phyloP scores from a whole-genome alignment of 2,888 invertebrate genomes.

The Lasioglossum villosulum region DNA sequence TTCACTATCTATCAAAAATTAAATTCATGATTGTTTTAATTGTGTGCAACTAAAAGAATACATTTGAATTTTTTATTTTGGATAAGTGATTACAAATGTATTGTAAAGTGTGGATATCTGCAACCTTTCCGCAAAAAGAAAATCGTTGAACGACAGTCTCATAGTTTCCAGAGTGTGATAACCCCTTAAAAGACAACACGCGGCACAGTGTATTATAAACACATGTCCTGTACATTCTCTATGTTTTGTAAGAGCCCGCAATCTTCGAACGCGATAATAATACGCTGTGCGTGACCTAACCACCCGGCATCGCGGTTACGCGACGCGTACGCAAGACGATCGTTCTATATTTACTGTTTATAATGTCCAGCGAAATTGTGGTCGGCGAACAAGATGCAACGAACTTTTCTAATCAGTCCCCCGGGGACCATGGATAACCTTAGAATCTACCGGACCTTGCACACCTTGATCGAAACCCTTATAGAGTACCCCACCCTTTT shows the following conservation, averaged over 20 bases:
- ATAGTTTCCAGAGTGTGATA: neutral
- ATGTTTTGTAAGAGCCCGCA: slow-evolving; percentile 63
- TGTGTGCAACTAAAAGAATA: neutral
- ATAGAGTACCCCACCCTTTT: neutral
- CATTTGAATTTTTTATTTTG: neutral
- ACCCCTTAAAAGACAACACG: slow-evolving; percentile 3
- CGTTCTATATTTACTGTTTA: slow-evolving; percentile 56
- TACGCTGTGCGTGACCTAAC: slow-evolving; percentile 50
- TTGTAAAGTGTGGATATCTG: neutral
- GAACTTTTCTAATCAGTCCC: neutral
- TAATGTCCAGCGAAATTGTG: slow-evolving; percentile 53
- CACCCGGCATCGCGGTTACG: slow-evolving; percentile 16
- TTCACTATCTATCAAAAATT: too few relatives aligned
- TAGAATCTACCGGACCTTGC: neutral
- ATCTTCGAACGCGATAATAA: slow-evolving; percentile 34
- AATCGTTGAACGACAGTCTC: neutral
- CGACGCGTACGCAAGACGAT: slow-evolving; percentile 47
- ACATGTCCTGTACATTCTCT: slow-evolving; percentile 60
- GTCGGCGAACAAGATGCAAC: neutral
- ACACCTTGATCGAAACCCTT: too few relatives aligned
- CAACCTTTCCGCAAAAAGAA: neutral
- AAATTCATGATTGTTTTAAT: neutral
- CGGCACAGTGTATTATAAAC: slow-evolving; percentile 57
- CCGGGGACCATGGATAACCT: neutral
- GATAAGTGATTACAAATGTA: too few relatives aligned